These are phyloP conservation scores for Diploptera punctata DNA, from an alignment of 2,888 invertebrate genomes.

Conservation along the genomic window DNA sequence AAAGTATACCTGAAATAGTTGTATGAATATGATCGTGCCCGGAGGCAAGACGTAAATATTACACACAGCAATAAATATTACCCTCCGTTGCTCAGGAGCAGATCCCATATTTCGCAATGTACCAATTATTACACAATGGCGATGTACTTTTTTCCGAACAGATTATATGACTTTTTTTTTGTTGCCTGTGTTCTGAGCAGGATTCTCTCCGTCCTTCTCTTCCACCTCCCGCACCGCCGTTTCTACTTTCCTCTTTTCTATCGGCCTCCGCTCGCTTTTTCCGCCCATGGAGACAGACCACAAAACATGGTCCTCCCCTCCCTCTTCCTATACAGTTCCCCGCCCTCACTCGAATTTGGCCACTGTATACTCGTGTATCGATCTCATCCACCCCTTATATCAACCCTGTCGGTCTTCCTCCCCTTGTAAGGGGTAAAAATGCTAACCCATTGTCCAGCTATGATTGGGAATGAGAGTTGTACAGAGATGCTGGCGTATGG, in stretches of 20 bases:
- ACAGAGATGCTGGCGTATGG: not conserved
- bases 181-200: not conserved
- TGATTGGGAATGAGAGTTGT: constrained; percentile 36
- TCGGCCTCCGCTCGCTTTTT: constrained; percentile 17
- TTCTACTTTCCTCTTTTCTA: constrained; percentile 23
- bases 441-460: constrained; percentile 38
- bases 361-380: constrained; percentile 28
- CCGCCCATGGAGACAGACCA: constrained; percentile 26
- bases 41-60: not conserved
- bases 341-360: constrained; percentile 21
- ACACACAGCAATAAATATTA: too few relatives aligned
- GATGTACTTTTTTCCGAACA: not conserved
- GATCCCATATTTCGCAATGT: not conserved
- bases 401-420: constrained; percentile 14
- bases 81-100: too few relatives aligned
- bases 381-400: constrained; percentile 25
- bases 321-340: not conserved
- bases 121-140: constrained; percentile 3
- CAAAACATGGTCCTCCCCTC: constrained; percentile 25
- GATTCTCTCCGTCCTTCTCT: not conserved
- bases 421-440: constrained; percentile 29
- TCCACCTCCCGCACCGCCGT: constrained; percentile 3
- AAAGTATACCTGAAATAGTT: too few relatives aligned
- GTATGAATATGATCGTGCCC: too few relatives aligned
- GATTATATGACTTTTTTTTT: not conserved